These are phyloP conservation scores for Eriocheir sinensis DNA, from an alignment of 1,140 invertebrate species.

Conservation along the genomic window DNA sequence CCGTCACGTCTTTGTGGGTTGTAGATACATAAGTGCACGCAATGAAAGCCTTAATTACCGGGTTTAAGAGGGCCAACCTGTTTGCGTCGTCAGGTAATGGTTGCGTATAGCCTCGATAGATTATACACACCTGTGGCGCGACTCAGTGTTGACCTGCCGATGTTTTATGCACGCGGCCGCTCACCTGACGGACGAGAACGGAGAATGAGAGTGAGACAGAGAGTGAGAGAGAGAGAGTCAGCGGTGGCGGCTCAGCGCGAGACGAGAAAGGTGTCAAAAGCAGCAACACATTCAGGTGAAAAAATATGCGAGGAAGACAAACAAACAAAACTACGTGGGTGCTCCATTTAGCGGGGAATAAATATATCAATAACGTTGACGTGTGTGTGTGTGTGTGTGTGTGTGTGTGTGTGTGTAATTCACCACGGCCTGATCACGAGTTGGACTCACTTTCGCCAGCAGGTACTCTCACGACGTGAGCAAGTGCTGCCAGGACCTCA, in stretches of 20 bases:
- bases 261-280: neutral
- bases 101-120: neutral
- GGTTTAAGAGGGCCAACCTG: neutral
- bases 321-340: neutral
- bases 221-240: too few relatives aligned
- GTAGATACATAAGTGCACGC: constrained; percentile 2
- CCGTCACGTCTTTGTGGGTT: neutral
- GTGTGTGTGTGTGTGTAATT: too few relatives aligned
- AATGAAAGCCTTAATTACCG: neutral
- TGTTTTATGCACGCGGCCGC: neutral
- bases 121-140: constrained; percentile 19
- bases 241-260: neutral
- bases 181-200: neutral
- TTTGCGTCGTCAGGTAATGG: neutral
- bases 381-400: too few relatives aligned
- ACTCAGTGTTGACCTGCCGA: neutral
- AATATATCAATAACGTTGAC: neutral
- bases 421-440: too few relatives aligned
- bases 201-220: too few relatives aligned
- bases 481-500: too few relatives aligned
- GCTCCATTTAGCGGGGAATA: neutral
- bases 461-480: too few relatives aligned
- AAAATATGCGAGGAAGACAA: constrained; percentile 2
- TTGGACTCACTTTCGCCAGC: too few relatives aligned
- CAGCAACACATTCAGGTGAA: neutral